Base-by-base conservation (phyloP, 2,113 vertebrate species). In the Apodemus speciosus region DNA sequence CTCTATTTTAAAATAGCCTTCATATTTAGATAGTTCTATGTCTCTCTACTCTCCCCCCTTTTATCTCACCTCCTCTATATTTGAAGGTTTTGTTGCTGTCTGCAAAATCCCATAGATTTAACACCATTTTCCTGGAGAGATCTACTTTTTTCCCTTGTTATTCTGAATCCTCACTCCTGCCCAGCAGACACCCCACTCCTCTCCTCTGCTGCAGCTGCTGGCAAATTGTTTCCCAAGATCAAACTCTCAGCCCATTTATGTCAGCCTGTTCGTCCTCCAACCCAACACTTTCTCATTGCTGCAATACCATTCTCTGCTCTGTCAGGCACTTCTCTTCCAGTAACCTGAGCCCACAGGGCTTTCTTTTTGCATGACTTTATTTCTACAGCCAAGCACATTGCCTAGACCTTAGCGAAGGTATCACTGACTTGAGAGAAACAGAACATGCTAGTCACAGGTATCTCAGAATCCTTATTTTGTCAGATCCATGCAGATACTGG, bases 241-340 rank as follows among this genome's bases (percentile, higher is more conserved):
- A 53, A 25, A 11, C 7, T 20, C 40, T 35, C 2, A n/a, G 40
- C 3, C 30, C 40, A 51, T 69, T 56, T 51, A 27, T 8, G 5
- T 4, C n/a, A 27, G 10, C 23, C 1, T 79, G 8, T 23, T 27
- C 0, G 2, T 9, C 53, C n/a, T 60, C 30, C 5, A 4, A 7
- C 15, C 14, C 21, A 66, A 32, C 4, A 0, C 13, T 15, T 60
- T 0, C 60, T 87, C 32, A 9, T 2, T n/a, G 68, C 49, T 5
- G 3, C 6, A 13, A 0, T 15, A 5, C 4, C 2, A 3, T 13
- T 66, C 7, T 1, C 38, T 21, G 0, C 4, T 32, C 62, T 21
- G 30, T 30, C 6, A 46, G n/a, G 18, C 73, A 27, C 18, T 69
- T 71, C 14, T 18, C 46, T 35, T 40, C 21, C 68, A 18, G 40